These are phyloP conservation scores for Cephus cinctus DNA, from an alignment of 1,140 invertebrate genomes.

Conservation along the genomic window DNA sequence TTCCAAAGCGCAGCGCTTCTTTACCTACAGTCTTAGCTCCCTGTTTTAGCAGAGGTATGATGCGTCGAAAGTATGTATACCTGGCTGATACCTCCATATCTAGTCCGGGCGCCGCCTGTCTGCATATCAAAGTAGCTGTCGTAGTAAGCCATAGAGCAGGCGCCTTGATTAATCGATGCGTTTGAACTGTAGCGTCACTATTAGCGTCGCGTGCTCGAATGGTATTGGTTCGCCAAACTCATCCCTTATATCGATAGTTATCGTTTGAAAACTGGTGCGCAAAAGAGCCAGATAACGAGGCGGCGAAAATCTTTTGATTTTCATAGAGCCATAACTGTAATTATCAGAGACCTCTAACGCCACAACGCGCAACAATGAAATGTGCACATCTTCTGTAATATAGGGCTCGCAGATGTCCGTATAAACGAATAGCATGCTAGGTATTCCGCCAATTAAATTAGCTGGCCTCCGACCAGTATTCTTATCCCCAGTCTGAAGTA, in stretches of 20 bases:
- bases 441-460: too few relatives aligned
- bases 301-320: slow-evolving; percentile 5
- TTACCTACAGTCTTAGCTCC: slow-evolving; percentile 5
- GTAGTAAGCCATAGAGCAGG: slow-evolving; percentile 3
- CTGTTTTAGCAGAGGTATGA: slow-evolving; percentile 5
- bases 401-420: too few relatives aligned
- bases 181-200: slow-evolving; percentile 11
- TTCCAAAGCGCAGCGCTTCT: slow-evolving; percentile 8
- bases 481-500: too few relatives aligned
- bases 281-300: neutral
- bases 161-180: neutral
- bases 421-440: too few relatives aligned
- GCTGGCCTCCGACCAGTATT: too few relatives aligned
- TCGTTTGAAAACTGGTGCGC: slow-evolving; percentile 10
- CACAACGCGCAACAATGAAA: too few relatives aligned
- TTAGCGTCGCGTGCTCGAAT: slow-evolving; percentile 9
- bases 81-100: slow-evolving; percentile 9
- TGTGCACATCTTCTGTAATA: too few relatives aligned
- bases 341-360: neutral
- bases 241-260: slow-evolving; percentile 11
- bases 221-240: slow-evolving; percentile 12
- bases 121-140: slow-evolving; percentile 6
- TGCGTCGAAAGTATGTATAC: slow-evolving; percentile 8
- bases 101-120: neutral
- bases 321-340: neutral